These are phyloP conservation scores for Thalassophryne amazonica DNA, from an alignment of 2,797 vertebrate species.

Conservation along the genomic window DNA sequence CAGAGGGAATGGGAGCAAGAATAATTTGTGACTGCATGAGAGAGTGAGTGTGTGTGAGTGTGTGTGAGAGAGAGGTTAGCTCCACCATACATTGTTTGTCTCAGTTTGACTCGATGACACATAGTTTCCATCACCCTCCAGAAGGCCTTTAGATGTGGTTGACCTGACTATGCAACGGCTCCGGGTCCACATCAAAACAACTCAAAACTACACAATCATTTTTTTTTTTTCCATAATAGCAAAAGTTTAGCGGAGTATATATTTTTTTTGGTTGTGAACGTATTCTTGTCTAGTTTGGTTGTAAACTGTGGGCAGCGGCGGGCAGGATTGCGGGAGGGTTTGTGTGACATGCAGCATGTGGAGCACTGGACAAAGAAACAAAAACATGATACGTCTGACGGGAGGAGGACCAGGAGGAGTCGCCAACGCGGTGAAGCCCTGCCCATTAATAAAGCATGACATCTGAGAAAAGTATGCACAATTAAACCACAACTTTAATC, in stretches of 20 bases:
- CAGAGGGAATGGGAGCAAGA: not conserved
- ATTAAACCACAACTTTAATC: too few relatives aligned
- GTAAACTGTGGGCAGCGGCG: not conserved
- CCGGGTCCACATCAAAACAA: constrained; percentile 19
- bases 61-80: not conserved
- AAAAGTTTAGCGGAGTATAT: not conserved
- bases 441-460: too few relatives aligned
- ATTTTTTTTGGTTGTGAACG: not conserved
- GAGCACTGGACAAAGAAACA: too few relatives aligned
- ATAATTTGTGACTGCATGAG: too few relatives aligned
- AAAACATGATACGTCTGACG: too few relatives aligned
- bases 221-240: not conserved
- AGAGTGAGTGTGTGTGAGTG: not conserved
- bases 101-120: constrained; percentile 37
- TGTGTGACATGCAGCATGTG: too few relatives aligned
- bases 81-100: constrained; percentile 6
- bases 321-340: too few relatives aligned
- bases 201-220: not conserved
- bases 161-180: constrained; percentile 6
- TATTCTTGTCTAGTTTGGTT: not conserved
- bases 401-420: too few relatives aligned
- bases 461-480: too few relatives aligned
- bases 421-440: too few relatives aligned
- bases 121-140: constrained; percentile 49
- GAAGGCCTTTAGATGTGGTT: constrained; percentile 31